These are phyloP conservation scores for Lasius fuliginosus DNA, from an alignment of 2,888 invertebrate species.

Conservation along the genomic window DNA sequence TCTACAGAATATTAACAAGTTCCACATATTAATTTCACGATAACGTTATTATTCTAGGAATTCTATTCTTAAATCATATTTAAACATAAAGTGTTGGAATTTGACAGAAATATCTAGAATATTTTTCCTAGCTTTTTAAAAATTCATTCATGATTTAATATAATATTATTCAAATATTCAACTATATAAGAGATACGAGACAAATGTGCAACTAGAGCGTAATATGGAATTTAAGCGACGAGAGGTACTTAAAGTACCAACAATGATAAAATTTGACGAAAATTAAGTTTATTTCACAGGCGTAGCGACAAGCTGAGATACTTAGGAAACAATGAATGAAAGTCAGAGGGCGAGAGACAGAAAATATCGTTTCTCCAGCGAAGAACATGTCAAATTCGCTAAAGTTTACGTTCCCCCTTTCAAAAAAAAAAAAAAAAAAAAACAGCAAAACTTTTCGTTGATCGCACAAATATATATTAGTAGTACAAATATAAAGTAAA, in stretches of 20 bases:
- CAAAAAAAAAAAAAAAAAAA: conserved; percentile 16
- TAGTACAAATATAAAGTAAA: not conserved
- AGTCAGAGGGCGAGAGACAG: conserved; percentile 72
- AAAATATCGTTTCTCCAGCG: conserved; percentile 80
- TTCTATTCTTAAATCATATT: conserved; percentile 16
- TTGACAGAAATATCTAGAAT: not conserved
- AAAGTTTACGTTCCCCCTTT: conserved; percentile 48
- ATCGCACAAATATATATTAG: conserved; percentile 67
- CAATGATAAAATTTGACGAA: conserved; percentile 70
- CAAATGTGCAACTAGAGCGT: not conserved
- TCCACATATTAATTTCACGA: conserved; percentile 40
- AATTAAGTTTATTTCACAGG: conserved; percentile 85
- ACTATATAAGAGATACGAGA: not conserved
- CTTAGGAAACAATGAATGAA: conserved; percentile 80
- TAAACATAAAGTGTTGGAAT: conserved; percentile 16
- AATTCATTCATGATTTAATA: not conserved
- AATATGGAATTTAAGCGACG: conserved; percentile 7
- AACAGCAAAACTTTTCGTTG: conserved; percentile 63
- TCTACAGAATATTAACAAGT: conserved; percentile 16
- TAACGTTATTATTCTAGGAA: conserved; percentile 42
- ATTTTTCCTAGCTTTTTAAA: not conserved
- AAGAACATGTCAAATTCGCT: conserved; percentile 75
- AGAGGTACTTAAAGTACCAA: conserved; percentile 25
- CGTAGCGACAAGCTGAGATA: conserved; percentile 82
- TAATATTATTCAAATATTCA: not conserved